phyloP scores from a whole-genome alignment of 92 coral and sea anemone genomes.

The Porites divaricata region DNA sequence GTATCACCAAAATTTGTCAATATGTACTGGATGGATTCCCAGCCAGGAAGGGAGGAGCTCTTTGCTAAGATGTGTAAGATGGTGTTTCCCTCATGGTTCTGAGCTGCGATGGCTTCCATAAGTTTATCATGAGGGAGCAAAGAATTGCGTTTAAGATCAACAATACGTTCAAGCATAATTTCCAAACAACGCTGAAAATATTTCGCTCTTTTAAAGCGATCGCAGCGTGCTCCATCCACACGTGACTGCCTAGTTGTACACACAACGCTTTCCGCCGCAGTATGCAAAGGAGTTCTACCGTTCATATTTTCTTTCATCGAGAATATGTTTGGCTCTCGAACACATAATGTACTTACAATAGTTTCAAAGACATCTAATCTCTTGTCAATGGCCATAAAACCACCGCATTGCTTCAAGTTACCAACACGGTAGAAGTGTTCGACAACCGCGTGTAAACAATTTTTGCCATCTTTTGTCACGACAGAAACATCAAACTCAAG shows the following conservation, averaged over 20 bases:
- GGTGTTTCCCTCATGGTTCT: conserved; percentile 59
- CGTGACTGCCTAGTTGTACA: conserved; percentile 20
- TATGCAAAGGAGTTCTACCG: conserved; percentile 57
- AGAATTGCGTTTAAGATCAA: conserved; percentile 46
- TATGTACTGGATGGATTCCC: conserved; percentile 45
- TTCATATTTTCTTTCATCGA: conserved; percentile 30
- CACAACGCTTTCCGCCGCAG: conserved; percentile 57
- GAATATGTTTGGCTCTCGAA: conserved; percentile 51
- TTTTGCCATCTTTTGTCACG: conserved; percentile 65
- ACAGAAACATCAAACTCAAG: conserved; percentile 67
- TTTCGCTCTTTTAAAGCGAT: conserved; percentile 49
- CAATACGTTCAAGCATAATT: conserved; percentile 51
- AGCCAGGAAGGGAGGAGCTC: conserved; percentile 40
- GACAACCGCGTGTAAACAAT: conserved; percentile 69
- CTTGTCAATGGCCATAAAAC: conserved; percentile 47
- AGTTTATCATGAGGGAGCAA: conserved; percentile 33
- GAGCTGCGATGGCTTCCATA: conserved; percentile 36
- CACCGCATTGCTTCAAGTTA: conserved; percentile 42
- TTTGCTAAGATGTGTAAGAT: conserved; percentile 50
- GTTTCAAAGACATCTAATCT: conserved; percentile 55
- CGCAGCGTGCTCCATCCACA: conserved; percentile 46
- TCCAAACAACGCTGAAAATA: conserved; percentile 67
- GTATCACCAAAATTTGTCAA: conserved; percentile 39
- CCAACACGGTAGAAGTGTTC: conserved; percentile 63
- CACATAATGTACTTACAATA: conserved; percentile 48